A percentile compares a stretch with the other conserved stretches of the same genome.
Evolutionary conservation across 2,113 vertebrate species (phyloP).

Genomic region (Menura novaehollandiae): DNA sequence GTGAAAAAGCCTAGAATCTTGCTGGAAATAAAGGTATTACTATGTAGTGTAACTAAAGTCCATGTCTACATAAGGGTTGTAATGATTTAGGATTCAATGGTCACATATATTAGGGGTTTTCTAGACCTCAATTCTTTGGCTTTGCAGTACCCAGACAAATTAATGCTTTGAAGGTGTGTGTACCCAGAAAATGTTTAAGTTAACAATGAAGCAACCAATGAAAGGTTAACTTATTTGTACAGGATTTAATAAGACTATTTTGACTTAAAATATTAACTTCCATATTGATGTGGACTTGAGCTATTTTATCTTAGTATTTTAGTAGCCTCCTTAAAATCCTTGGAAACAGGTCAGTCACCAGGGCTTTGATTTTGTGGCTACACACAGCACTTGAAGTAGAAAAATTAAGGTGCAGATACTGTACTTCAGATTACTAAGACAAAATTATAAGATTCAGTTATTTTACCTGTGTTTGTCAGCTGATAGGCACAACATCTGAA

Average conservation of each 20-base stretch:
- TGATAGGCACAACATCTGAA: not conserved
- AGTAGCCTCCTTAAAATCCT: not conserved
- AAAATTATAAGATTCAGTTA: not conserved
- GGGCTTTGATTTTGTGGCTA: not conserved
- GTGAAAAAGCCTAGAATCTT: not conserved
- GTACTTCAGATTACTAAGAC: not conserved
- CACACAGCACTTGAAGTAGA: not conserved
- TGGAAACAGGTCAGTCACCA: not conserved
- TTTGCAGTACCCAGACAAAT: not conserved
- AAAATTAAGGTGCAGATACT: not conserved
- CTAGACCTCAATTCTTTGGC: not conserved
- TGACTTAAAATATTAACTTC: not conserved
- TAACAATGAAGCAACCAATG: not conserved
- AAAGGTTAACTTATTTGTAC: not conserved
- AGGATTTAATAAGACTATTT: not conserved
- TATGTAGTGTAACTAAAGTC: not conserved
- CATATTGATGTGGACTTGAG: not conserved
- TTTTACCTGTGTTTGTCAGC: not conserved
- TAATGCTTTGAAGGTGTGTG: not conserved
- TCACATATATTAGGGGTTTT: not conserved
- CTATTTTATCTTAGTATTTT: not conserved
- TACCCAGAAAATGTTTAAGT: not conserved
- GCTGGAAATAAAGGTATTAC: not conserved
- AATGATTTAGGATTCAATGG: not conserved
- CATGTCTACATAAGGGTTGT: accelerated